Evolutionary conservation across 92 coral and sea anemone species (phyloP).

Genomic region (Epizoanthus stellaris): DNA sequence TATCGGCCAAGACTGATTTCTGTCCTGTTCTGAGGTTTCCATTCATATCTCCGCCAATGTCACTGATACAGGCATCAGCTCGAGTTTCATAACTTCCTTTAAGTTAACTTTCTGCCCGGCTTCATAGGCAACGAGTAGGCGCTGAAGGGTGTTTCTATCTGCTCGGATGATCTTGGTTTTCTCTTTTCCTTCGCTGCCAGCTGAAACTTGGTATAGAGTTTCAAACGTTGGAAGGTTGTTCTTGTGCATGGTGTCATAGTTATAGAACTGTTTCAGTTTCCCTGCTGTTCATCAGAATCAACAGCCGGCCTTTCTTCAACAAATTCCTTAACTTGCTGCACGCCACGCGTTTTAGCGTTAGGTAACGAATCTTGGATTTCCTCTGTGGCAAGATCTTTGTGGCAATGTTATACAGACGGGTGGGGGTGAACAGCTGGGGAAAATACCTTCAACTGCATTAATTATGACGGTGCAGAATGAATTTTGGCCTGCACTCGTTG

Average conservation of each 20-base stretch:
- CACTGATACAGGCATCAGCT: constrained; percentile 66
- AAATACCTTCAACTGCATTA: constrained; percentile 61
- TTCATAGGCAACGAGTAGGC: constrained; percentile 66
- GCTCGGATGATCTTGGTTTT: constrained; percentile 59
- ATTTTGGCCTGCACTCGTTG: constrained; percentile 58
- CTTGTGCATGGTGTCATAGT: constrained; percentile 68
- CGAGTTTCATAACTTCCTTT: constrained; percentile 45
- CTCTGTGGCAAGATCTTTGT: constrained; percentile 75
- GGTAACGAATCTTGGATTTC: constrained; percentile 64
- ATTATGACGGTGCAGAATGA: too few species aligned
- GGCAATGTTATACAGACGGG: constrained; percentile 71
- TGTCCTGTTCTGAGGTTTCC: constrained; percentile 66
- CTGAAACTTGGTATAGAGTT: constrained; percentile 60
- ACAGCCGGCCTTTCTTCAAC: constrained; percentile 59
- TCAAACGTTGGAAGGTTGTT: constrained; percentile 75
- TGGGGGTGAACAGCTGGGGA: constrained; percentile 60
- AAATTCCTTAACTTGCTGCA: constrained; percentile 59
- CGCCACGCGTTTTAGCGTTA: constrained; percentile 59
- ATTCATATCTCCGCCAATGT: constrained; percentile 70
- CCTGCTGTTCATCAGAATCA: constrained; percentile 32
- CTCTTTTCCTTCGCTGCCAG: constrained; percentile 60
- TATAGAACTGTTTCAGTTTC: constrained; percentile 2
- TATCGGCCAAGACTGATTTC: constrained; percentile 61
- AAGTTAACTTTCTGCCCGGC: constrained; percentile 72
- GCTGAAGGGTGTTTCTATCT: constrained; percentile 65